These are phyloP conservation scores for Sandelia bainsii DNA, from an alignment of 2,797 vertebrate genomes.

Conservation along the genomic window DNA sequence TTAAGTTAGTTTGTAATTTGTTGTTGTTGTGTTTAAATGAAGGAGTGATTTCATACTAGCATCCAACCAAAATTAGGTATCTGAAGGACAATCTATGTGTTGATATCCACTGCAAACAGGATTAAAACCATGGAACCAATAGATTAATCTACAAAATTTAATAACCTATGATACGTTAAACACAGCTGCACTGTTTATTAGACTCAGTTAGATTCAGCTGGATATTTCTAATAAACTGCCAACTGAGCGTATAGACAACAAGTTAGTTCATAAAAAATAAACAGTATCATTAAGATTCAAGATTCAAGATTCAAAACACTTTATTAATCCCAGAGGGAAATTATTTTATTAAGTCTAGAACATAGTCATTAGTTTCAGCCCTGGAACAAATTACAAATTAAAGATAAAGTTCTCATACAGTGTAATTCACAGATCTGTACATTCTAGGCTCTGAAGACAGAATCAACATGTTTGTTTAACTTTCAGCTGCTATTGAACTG, in stretches of 20 bases:
- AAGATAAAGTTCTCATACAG: background rate
- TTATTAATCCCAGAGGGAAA: too few relatives aligned
- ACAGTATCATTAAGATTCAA: background rate
- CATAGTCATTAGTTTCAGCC: background rate
- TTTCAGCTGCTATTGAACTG: constrained; percentile 24
- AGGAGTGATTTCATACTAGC: constrained; percentile 10
- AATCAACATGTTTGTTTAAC: constrained; percentile 23
- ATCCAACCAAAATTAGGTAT: background rate
- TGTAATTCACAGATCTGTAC: background rate
- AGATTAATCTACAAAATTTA: background rate
- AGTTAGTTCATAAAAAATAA: background rate
- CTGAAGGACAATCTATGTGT: background rate
- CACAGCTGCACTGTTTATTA: too few relatives aligned
- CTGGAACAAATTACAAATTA: background rate
- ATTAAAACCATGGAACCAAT: background rate
- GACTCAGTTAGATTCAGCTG: too few relatives aligned
- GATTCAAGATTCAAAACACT: too few relatives aligned
- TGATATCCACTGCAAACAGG: background rate
- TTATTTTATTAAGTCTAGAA: background rate
- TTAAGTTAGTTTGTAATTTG: background rate
- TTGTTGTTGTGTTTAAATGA: background rate
- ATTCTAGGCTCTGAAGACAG: constrained; percentile 4
- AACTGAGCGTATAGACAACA: too few relatives aligned
- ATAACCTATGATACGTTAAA: background rate
- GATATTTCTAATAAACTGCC: too few relatives aligned